Evolutionary conservation across 2,113 vertebrate species (phyloP), one percentile per base, ranked within the genome.

Genomic region (Hemiscyllium ocellatum): DNA sequence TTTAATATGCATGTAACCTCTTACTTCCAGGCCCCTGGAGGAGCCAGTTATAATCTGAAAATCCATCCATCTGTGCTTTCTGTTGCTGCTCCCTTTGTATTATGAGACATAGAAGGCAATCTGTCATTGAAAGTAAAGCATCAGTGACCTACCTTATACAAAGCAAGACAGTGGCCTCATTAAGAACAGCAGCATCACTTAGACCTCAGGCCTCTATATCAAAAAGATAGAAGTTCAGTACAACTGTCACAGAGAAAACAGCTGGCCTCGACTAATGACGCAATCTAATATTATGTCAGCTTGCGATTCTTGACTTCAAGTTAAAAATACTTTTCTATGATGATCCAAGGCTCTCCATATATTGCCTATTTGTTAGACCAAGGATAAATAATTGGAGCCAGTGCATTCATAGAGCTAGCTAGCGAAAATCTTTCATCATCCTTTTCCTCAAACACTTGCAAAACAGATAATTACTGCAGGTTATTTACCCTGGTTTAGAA

Each of bases 51-150:
- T 61, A 61, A 56, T 90, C 56, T 56, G 50, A 61, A 90, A 61
- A 90, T 90, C 87, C 87, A 90, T 90, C 87, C 87, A 90, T 90
- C 87, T 61, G 87, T 90, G 52, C 52, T 90, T 56, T 90, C 87
- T 90, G 24, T 61, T 90, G 87, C 52, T 61, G 87, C 12, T 90
- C 52, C 52, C 61, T 70, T 90, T 56, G 52, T 90, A 33, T 56
- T 65, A 29, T 29, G 87, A 90, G 33, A 61, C 50, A 61, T 42
- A 83, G 37, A 56, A 90, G 87, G 87, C 87, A 90, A 33, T 61
- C 52, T 90, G 87, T 29, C 52, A 90, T 33, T 56, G 87, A 83
- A 83, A 42, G 37, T 17, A 83, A 47, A 83, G n/a, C 37, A 47
- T 42, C 37, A 42, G 15, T 42, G 37, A 47, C 37, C 87, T 17